Conservation (phyloP, 2,888 invertebrate genomes). For the Oligia strigilis region DNA sequence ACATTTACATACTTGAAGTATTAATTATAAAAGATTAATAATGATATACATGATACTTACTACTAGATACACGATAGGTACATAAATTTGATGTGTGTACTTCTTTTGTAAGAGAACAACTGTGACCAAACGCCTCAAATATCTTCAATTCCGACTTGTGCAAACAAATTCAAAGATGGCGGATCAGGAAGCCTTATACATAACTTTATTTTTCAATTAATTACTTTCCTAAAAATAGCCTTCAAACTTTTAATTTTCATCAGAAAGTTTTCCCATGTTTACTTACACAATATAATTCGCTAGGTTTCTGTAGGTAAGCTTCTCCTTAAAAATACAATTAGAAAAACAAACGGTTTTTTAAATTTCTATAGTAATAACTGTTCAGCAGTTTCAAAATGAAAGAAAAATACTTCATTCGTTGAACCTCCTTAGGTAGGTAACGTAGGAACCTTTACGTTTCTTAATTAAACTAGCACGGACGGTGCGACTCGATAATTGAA, state of each 20-base stretch:
- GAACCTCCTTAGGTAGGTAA: slow-evolving; percentile 29
- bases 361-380: neutral
- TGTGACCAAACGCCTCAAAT: neutral
- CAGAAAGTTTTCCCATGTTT: slow-evolving; percentile 10
- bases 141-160: neutral
- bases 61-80: neutral
- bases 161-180: slow-evolving; percentile 12
- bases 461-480: slow-evolving; percentile 54
- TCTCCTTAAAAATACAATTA: neutral
- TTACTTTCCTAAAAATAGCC: neutral
- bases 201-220: slow-evolving; percentile 10
- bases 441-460: slow-evolving; percentile 18
- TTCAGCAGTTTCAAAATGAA: slow-evolving; percentile 21
- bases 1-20: too few relatives aligned
- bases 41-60: neutral
- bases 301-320: neutral
- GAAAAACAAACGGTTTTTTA: neutral
- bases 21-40: too few relatives aligned
- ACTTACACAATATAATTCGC: slow-evolving; percentile 1
- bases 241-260: slow-evolving; percentile 12
- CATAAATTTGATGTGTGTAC: neutral
- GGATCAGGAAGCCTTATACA: neutral
- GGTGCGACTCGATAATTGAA: slow-evolving; percentile 60
- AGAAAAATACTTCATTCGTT: slow-evolving; percentile 41
- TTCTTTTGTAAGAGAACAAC: neutral